Conservation (phyloP, 2,797 vertebrate genomes). For the Myotis pilosus region DNA sequence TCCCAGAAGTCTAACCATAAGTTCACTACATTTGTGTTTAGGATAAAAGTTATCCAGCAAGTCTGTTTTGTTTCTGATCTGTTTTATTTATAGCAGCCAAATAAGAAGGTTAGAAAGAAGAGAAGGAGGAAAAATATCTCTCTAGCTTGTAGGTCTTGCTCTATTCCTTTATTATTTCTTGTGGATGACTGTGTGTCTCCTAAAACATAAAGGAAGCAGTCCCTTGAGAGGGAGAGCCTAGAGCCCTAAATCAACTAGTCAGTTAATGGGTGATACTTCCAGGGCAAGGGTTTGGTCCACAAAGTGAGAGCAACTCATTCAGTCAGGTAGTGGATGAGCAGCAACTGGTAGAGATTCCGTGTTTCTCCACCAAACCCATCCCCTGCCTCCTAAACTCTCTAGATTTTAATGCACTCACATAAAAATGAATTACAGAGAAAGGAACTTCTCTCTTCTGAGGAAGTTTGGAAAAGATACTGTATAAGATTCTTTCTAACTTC, state of each 20-base stretch:
- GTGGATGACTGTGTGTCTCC: neutral
- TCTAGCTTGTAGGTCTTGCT: neutral
- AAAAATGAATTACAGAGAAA: neutral
- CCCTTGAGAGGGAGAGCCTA: neutral
- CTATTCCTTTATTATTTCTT: neutral
- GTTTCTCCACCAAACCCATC: neutral
- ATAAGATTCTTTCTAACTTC: neutral
- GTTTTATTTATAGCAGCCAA: neutral
- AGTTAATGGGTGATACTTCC: neutral
- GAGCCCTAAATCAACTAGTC: neutral
- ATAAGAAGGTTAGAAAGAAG: neutral
- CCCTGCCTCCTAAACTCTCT: neutral
- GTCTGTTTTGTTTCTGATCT: constrained; percentile 5
- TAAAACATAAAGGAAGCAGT: neutral
- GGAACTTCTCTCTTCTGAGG: neutral
- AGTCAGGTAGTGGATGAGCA: neutral
- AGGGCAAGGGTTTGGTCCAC: neutral
- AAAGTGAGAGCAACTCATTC: neutral
- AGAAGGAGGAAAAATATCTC: too few relatives aligned
- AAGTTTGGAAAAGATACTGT: neutral
- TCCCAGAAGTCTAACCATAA: neutral
- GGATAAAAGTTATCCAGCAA: neutral
- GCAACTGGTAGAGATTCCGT: too few relatives aligned
- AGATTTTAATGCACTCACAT: neutral
- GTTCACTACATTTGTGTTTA: neutral